These are phyloP conservation scores for Dryobates pubescens DNA, from an alignment of 2,797 vertebrate species.

Conservation along the genomic window DNA sequence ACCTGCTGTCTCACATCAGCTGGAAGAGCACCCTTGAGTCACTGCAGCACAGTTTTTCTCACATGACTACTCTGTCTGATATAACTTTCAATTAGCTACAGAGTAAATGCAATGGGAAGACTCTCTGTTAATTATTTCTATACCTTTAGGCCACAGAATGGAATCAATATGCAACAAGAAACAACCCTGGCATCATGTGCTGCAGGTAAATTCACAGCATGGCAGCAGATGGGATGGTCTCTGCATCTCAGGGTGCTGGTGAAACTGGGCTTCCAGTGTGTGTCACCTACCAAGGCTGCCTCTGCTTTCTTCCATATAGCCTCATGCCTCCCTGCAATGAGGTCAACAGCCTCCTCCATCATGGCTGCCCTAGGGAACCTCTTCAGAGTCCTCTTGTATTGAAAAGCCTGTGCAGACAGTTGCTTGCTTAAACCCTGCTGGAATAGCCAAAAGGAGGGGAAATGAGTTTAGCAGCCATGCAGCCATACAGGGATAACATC, in stretches of 20 bases:
- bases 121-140: constrained; percentile 64
- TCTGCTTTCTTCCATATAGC: not conserved
- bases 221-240: not conserved
- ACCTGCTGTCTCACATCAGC: not conserved
- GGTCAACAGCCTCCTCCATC: not conserved
- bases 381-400: not conserved
- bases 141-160: constrained; percentile 40
- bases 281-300: not conserved
- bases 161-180: constrained; percentile 50
- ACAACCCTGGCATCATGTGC: not conserved
- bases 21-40: not conserved
- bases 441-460: not conserved
- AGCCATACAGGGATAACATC: accelerated
- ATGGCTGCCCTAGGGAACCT: not conserved
- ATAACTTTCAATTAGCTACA: constrained; percentile 37
- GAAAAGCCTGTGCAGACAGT: not conserved
- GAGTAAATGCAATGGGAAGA: constrained; percentile 3
- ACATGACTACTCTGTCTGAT: constrained; percentile 12
- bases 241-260: not conserved
- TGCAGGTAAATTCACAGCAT: not conserved
- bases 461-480: not conserved
- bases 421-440: not conserved
- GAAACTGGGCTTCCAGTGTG: not conserved
- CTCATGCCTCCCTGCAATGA: accelerated
- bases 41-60: not conserved